Evolutionary conservation across 1,140 invertebrate species (phyloP), one percentile per base, ranked within the genome.

Genomic region (Dendrolimus punctatus): DNA sequence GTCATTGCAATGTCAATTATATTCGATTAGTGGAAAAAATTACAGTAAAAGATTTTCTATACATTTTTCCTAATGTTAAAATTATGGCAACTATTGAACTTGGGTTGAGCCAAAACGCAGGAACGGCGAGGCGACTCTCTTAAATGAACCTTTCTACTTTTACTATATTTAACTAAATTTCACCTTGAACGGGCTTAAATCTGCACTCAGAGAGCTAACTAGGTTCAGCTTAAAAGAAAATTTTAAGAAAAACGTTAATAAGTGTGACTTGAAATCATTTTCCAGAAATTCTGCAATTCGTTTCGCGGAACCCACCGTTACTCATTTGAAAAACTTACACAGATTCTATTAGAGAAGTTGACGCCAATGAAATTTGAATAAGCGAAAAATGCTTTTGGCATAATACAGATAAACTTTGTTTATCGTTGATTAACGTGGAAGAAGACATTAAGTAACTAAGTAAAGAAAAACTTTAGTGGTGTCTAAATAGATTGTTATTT

Each of bases 1-100:
- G 75, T 85, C 78, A 80, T 80, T 73, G 80, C 76, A 71, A 85
- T 82, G 82, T 85, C 82, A 85, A 85, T 85, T 85, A 85, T 85
- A 85, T 83, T 80, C 65, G 73, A 83, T 76, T 85, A 85, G 82
- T 76, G 62, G 66, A 69, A 69, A 66, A 74, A 71, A 73, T 68
- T 68, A 70, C 71, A 65, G 68, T 77, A 75, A 74, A 54, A 71
- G 73, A 73, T 81, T 79, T 81, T 81, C 74, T 81, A 78, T 68
- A 80, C 73, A 74, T 66, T 77, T 78, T 79, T 73, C 65, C 73
- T 71, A 50, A 40, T 39, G 49, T 56, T 58, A 66, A 66, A 62
- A 59, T 66, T 58, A 36, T 46, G 4, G 46, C 36, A 46, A 46
- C 23, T 46, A 4, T 46, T 46, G 10, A 36, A 56, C 41, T 54